Evolutionary conservation across 37 sponge, comb jelly and placozoan genomes (phyloP).

Genomic region (Aplysina aerophoba): DNA sequence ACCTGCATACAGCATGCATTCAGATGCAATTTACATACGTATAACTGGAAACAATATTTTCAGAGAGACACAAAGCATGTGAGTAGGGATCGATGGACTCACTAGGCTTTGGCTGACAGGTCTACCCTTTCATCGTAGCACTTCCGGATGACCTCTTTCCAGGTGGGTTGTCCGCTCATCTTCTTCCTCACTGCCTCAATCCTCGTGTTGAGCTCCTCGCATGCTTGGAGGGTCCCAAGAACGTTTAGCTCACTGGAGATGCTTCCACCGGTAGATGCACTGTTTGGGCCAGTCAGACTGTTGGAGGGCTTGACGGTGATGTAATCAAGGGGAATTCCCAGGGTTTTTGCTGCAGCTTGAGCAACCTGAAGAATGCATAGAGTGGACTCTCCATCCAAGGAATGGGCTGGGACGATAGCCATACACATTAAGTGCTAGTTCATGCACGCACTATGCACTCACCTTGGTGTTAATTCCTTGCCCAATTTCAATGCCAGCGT

Average conservation of each 20-base stretch:
- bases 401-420: no score
- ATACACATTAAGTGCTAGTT: no score
- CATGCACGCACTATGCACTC: no score
- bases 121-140: conserved; percentile 60
- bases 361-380: conserved; percentile 68
- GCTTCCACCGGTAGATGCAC: conserved; percentile 63
- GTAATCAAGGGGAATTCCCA: conserved; percentile 67
- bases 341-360: conserved; percentile 72
- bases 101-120: conserved; percentile 57
- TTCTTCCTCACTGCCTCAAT: conserved; percentile 56
- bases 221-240: conserved; percentile 65
- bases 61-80: no score
- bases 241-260: conserved; percentile 65
- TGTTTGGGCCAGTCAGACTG: conserved; percentile 67
- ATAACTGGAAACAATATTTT: no score
- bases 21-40: no score
- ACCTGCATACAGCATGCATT: no score
- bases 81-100: background rate
- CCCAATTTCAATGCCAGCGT: conserved; percentile 82
- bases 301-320: conserved; percentile 64
- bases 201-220: conserved; percentile 54
- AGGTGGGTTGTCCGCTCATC: conserved; percentile 48
- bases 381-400: no score
- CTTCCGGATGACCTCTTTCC: conserved; percentile 55
- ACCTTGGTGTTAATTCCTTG: conserved; percentile 86